Base-by-base conservation (phyloP, 2,797 vertebrate genomes). In the Muraenolepis orangiensis region DNA sequence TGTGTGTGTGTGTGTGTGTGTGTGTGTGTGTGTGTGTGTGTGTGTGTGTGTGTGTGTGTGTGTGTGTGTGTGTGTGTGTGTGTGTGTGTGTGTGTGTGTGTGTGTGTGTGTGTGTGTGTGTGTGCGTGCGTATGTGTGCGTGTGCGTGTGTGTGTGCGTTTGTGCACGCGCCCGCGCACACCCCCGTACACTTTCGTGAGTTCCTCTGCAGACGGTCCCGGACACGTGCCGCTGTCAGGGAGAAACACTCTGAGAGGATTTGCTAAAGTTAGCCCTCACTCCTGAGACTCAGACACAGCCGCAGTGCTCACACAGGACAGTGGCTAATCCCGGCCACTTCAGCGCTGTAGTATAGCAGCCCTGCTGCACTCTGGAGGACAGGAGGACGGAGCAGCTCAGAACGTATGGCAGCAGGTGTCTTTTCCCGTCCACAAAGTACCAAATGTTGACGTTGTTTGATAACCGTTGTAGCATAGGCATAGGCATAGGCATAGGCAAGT, bases 201-300 rank as follows among this genome's bases (percentile, higher is more conserved):
- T 76, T 82, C 76, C 78, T 70, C 78, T 80, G 84, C 78, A 87
- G 88, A 83, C 87, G 71, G 78, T 82, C 81, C 86, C n/a, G n/a
- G 83, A 88, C 87, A 87, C 87, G 87, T 91, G 87, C 89, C 86
- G 91, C 89, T 86, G 91, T 90, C 91, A 91, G 86, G 87, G 84
- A 91, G 83, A 87, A 89, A 88, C 87, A 84, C 87, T 74, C 86
- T 90, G 86, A 90, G 88, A 91, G 91, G 90, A 92, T 92, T 92
- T 91, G 83, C 88, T 90, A 92, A 91, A 91, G 80, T 90, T 93
- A 91, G 90, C 90, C 85, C 88, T 88, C 90, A 89, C 89, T 89
- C 87, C 82, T 91, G 87, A 81, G 86, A 85, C 71, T 32, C 83
- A 87, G 84, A 87, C 87, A 67, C 87, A 67, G 81, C 71, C 76